Evolutionary conservation across 2,113 vertebrate genomes (phyloP).

Genomic region (Chrysochloris asiatica): DNA sequence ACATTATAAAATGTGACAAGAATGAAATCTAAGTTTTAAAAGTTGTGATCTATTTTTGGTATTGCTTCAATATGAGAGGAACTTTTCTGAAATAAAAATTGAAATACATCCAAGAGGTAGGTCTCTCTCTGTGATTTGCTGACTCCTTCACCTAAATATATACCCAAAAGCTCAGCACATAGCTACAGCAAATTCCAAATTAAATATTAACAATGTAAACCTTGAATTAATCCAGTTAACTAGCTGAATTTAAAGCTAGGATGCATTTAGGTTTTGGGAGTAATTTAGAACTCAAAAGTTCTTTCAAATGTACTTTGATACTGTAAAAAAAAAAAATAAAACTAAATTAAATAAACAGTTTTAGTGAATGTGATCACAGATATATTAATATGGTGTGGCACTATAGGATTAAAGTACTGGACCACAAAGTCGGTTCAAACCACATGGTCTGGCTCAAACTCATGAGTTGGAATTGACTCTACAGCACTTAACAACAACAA

Average conservation of each 20-base stretch:
- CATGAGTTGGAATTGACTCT: too few species aligned
- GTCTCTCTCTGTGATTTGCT: conserved; percentile 57
- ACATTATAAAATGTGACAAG: not conserved
- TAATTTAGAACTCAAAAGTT: conserved; percentile 70
- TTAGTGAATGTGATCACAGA: conserved; percentile 71
- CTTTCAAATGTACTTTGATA: conserved; percentile 67
- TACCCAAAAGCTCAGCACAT: conserved; percentile 36
- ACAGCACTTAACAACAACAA: too few species aligned
- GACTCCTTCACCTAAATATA: conserved; percentile 73
- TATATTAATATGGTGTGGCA: conserved; percentile 65
- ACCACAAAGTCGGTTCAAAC: too few species aligned
- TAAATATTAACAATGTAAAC: conserved; percentile 69
- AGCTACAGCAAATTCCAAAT: conserved; percentile 39
- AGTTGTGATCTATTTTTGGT: not conserved
- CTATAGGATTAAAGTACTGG: too few species aligned
- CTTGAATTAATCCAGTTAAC: conserved; percentile 64
- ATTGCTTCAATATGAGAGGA: conserved; percentile 13
- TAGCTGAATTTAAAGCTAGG: conserved; percentile 66
- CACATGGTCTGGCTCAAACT: too few species aligned
- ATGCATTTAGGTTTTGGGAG: conserved; percentile 65
- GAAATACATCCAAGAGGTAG: not conserved
- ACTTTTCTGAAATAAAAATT: conserved; percentile 46
- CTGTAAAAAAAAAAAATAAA: too few species aligned
- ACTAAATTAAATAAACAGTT: conserved; percentile 63
- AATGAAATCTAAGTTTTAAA: not conserved